These are phyloP conservation scores for Mellilla xanthometata DNA, from an alignment of 2,888 invertebrate species.

Conservation along the genomic window DNA sequence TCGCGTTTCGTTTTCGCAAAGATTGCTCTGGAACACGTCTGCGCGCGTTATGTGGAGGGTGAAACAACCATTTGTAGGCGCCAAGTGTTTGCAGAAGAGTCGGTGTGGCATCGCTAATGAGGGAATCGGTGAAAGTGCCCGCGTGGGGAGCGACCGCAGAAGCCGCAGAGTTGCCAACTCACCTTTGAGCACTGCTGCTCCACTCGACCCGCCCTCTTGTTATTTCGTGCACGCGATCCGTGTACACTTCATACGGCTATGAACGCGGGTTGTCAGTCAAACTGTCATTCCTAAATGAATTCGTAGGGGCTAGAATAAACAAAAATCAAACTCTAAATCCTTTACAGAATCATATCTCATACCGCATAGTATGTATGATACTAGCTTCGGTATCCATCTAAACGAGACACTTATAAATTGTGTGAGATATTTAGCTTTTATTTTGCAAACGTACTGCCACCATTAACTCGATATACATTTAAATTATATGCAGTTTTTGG, in stretches of 20 bases:
- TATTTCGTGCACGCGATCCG: slow-evolving; percentile 35
- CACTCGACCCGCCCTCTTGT: slow-evolving; percentile 37
- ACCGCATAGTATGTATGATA: too few relatives aligned
- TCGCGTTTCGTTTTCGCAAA: slow-evolving; percentile 35
- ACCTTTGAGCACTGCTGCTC: slow-evolving; percentile 36
- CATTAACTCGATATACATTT: too few relatives aligned
- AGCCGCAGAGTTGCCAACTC: slow-evolving; percentile 40
- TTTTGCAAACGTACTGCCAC: too few relatives aligned
- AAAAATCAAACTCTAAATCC: too few relatives aligned
- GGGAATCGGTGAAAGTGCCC: slow-evolving; percentile 64
- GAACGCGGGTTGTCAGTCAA: too few relatives aligned
- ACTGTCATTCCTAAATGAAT: too few relatives aligned
- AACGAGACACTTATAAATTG: too few relatives aligned
- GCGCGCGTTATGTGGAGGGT: slow-evolving; percentile 41
- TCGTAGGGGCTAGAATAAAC: too few relatives aligned
- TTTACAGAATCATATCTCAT: too few relatives aligned
- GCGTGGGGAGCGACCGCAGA: slow-evolving; percentile 49
- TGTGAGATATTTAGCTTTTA: too few relatives aligned
- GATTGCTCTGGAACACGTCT: slow-evolving; percentile 41
- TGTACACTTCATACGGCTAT: slow-evolving; percentile 3
- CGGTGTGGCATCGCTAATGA: slow-evolving; percentile 70
- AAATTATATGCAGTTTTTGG: too few relatives aligned
- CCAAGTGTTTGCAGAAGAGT: slow-evolving; percentile 68
- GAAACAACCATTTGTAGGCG: slow-evolving; percentile 65
- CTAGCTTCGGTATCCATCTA: too few relatives aligned